These are phyloP conservation scores for Columba guinea DNA, from an alignment of 2,797 vertebrate species.

Conservation along the genomic window DNA sequence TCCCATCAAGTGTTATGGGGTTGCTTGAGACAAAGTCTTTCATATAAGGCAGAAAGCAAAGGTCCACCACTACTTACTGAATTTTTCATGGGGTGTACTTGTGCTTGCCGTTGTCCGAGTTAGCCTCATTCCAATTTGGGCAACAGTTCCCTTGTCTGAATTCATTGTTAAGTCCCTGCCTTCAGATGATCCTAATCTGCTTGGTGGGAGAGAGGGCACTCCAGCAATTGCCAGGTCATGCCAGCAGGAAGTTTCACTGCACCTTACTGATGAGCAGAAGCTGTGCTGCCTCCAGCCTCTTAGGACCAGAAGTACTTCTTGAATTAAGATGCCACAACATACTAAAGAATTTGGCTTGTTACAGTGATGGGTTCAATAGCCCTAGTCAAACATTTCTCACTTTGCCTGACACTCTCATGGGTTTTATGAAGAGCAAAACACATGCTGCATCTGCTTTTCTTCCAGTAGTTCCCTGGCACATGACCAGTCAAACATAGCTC, in stretches of 20 bases:
- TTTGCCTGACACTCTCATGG: not conserved
- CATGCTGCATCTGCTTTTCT: not conserved
- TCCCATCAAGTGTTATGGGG: not conserved
- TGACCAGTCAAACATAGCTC: not conserved
- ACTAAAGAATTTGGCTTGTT: not conserved
- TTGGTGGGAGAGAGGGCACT: not conserved
- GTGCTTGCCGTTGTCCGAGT: not conserved
- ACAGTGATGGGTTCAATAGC: not conserved
- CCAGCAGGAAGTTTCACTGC: not conserved
- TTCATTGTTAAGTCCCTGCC: not conserved
- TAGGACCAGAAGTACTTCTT: not conserved
- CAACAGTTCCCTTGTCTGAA: not conserved
- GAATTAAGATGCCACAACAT: not conserved
- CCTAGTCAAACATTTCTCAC: not conserved
- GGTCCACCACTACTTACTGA: not conserved
- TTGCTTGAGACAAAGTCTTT: not conserved
- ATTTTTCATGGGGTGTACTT: not conserved
- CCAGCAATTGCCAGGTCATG: not conserved
- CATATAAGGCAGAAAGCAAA: not conserved
- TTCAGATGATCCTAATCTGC: not conserved
- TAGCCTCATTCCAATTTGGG: not conserved
- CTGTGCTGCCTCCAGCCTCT: not conserved
- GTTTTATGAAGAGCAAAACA: rapidly evolving
- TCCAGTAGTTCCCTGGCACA: not conserved
- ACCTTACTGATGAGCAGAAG: not conserved